Evolutionary conservation across 1,140 invertebrate species (phyloP).

Genomic region (Nebria ingens): DNA sequence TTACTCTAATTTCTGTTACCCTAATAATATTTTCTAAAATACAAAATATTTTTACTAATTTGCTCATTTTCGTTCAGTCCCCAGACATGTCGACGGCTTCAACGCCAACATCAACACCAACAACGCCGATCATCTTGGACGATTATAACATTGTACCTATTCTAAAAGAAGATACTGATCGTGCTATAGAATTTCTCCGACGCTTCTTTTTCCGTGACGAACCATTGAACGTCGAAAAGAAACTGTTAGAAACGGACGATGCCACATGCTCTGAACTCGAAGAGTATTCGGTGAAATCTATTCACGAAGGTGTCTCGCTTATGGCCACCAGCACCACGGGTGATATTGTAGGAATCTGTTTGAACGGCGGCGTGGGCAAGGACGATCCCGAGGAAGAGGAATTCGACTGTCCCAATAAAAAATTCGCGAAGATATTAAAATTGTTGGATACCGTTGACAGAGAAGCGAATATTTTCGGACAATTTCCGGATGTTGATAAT

Average conservation of each 20-base stretch:
- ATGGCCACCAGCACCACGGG: constrained; percentile 49
- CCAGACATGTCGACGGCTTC: constrained; percentile 3
- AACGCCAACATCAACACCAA: not conserved
- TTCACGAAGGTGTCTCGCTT: constrained; percentile 48
- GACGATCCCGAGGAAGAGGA: constrained; percentile 35
- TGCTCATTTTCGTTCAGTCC: too few relatives aligned
- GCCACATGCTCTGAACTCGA: constrained; percentile 54
- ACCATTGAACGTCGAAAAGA: constrained; percentile 52
- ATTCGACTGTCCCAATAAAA: constrained; percentile 41
- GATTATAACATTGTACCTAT: constrained; percentile 23
- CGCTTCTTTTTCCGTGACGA: constrained; percentile 59
- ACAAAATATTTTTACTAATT: not conserved
- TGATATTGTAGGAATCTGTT: constrained; percentile 46
- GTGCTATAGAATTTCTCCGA: constrained; percentile 22
- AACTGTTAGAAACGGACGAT: constrained; percentile 48
- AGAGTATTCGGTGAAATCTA: constrained; percentile 45
- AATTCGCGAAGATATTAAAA: constrained; percentile 51
- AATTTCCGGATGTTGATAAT: constrained; percentile 43
- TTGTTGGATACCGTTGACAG: constrained; percentile 46
- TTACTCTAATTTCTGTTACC: too few relatives aligned
- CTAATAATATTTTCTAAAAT: too few relatives aligned
- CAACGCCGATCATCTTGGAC: not conserved
- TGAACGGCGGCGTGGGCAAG: constrained; percentile 30
- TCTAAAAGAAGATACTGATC: constrained; percentile 20
- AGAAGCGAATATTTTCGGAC: constrained; percentile 42